A percentile compares a stretch with the other conserved stretches of the same genome.
These are phyloP conservation scores for Aphrophora alni DNA, from an alignment of 2,888 invertebrate species.

Conservation along the genomic window DNA sequence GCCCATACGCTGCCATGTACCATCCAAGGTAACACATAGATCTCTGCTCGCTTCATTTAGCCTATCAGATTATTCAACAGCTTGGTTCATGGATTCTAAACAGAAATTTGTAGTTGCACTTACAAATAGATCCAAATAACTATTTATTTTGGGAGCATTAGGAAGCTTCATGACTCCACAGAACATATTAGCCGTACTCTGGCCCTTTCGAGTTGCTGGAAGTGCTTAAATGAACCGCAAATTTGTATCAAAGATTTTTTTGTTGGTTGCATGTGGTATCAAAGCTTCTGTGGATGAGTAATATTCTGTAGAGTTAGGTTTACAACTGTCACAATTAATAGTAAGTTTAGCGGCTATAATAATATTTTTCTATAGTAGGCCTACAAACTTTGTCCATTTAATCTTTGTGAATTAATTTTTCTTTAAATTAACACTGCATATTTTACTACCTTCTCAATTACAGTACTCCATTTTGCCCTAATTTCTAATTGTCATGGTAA, in stretches of 20 bases:
- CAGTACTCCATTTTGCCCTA: too few relatives aligned
- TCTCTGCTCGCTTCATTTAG: not conserved
- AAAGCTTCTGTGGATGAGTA: not conserved
- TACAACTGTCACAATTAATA: slow-evolving; percentile 4
- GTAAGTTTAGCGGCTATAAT: not conserved
- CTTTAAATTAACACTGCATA: too few relatives aligned
- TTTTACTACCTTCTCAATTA: too few relatives aligned
- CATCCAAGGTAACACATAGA: not conserved
- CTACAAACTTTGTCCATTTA: too few relatives aligned
- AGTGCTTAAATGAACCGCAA: not conserved
- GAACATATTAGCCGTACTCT: too few relatives aligned
- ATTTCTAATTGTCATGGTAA: too few relatives aligned
- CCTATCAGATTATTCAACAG: not conserved
- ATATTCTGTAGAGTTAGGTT: not conserved
- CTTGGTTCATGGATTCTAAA: not conserved
- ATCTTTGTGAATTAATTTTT: too few relatives aligned
- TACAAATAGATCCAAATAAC: not conserved
- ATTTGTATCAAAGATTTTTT: not conserved
- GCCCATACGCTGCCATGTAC: not conserved
- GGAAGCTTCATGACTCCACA: not conserved
- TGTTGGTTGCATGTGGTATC: not conserved
- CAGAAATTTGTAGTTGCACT: not conserved
- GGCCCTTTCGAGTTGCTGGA: not conserved
- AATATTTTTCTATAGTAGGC: too few relatives aligned
- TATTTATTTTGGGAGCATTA: not conserved